Conservation (phyloP, 2,113 vertebrate genomes). For the Porphyrio hochstetteri region DNA sequence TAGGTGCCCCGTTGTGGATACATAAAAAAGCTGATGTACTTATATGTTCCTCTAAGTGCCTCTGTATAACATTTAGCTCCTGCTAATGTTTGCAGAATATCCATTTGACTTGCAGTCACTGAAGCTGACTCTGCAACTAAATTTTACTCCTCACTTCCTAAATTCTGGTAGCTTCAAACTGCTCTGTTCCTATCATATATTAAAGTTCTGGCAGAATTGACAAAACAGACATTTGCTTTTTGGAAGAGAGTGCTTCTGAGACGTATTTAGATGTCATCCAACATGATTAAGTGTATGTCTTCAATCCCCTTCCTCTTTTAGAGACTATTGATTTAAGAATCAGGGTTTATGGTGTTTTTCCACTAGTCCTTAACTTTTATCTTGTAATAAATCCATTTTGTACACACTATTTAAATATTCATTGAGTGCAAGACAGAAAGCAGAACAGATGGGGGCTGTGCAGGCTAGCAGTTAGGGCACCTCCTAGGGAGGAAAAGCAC, state of each 20-base stretch:
- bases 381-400: background rate
- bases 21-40: background rate
- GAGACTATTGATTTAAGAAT: background rate
- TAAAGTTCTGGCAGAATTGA: background rate
- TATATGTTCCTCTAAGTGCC: background rate
- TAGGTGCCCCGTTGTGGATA: background rate
- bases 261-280: background rate
- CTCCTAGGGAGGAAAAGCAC: background rate
- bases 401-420: background rate
- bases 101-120: background rate
- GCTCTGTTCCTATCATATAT: background rate
- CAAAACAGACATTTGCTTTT: background rate
- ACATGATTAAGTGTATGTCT: fast-evolving
- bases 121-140: constrained; percentile 25
- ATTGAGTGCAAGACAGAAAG: background rate
- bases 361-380: background rate
- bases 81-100: background rate
- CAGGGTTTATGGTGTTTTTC: background rate
- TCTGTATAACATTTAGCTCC: background rate
- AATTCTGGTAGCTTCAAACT: background rate
- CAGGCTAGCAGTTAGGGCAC: background rate
- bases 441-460: background rate
- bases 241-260: background rate
- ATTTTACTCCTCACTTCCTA: background rate
- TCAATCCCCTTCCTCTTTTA: background rate